phyloP scores from a whole-genome alignment of 2,113 vertebrate genomes.

The Alosa alosa region DNA sequence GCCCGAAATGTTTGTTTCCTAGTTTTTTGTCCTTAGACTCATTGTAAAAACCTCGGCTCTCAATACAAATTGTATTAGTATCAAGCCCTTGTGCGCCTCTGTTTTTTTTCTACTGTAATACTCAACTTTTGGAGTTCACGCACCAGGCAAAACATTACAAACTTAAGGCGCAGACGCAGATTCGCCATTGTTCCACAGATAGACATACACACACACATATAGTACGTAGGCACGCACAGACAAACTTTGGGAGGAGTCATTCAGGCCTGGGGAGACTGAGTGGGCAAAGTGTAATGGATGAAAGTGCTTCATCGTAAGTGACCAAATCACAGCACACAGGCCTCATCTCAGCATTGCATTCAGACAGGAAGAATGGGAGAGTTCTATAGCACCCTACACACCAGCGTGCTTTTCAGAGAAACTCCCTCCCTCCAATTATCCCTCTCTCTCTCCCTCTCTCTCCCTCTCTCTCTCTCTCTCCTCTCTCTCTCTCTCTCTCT shows the following conservation, averaged over 20 bases:
- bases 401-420: not conserved
- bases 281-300: not conserved
- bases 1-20: no score
- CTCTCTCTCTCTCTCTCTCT: not conserved
- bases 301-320: not conserved
- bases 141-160: no score
- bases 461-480: slow-evolving; percentile 19
- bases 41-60: no score
- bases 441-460: slow-evolving; percentile 48
- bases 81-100: no score
- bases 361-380: not conserved
- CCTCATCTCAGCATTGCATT: not conserved
- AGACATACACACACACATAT: not conserved
- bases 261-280: not conserved
- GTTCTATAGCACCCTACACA: not conserved
- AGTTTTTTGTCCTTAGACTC: no score
- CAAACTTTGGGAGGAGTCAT: not conserved
- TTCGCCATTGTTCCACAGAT: no score
- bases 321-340: not conserved
- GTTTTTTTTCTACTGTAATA: no score
- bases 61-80: no score
- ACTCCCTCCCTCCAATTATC: slow-evolving; percentile 10
- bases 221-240: not conserved
- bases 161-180: no score
- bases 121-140: no score